phyloP scores from a whole-genome alignment of 2,797 vertebrate genomes.

The Macropodus opercularis region DNA sequence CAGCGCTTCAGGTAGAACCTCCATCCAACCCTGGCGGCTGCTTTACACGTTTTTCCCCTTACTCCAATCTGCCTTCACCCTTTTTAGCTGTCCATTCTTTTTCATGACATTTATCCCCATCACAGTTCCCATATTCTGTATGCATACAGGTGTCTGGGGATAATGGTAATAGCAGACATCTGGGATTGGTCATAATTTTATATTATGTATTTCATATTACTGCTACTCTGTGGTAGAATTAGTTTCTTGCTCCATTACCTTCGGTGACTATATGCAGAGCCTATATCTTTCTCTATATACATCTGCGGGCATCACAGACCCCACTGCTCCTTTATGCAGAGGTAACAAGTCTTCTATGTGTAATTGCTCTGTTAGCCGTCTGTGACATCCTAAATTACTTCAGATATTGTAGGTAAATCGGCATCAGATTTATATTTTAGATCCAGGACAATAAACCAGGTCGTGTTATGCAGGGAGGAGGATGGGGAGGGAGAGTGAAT shows the following conservation, averaged over 20 bases:
- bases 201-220: too few species aligned
- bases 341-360: slow-evolving; percentile 52
- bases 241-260: slow-evolving; percentile 70
- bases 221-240: slow-evolving; percentile 56
- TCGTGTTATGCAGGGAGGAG: slow-evolving; percentile 12
- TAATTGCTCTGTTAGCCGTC: slow-evolving; percentile 66
- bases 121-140: slow-evolving; percentile 35
- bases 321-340: slow-evolving; percentile 41
- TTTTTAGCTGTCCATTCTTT: slow-evolving; percentile 6
- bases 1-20: too few species aligned
- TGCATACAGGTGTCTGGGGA: slow-evolving; percentile 48
- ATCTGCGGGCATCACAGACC: slow-evolving; percentile 42
- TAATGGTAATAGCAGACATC: slow-evolving; percentile 56
- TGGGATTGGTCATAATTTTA: slow-evolving; percentile 68
- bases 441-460: slow-evolving; percentile 33
- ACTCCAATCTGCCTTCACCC: slow-evolving; percentile 5
- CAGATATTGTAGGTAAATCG: slow-evolving; percentile 40
- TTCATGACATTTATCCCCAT: slow-evolving; percentile 38
- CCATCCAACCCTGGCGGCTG: background rate
- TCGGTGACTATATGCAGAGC: slow-evolving; percentile 35
- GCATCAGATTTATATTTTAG: slow-evolving; percentile 34
- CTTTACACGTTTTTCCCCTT: slow-evolving; percentile 3
- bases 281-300: slow-evolving; percentile 39
- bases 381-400: slow-evolving; percentile 51
- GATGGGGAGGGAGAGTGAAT: slow-evolving; percentile 7